These are phyloP conservation scores for Nanorana parkeri DNA, from an alignment of 2,113 vertebrate genomes.

Conservation along the genomic window DNA sequence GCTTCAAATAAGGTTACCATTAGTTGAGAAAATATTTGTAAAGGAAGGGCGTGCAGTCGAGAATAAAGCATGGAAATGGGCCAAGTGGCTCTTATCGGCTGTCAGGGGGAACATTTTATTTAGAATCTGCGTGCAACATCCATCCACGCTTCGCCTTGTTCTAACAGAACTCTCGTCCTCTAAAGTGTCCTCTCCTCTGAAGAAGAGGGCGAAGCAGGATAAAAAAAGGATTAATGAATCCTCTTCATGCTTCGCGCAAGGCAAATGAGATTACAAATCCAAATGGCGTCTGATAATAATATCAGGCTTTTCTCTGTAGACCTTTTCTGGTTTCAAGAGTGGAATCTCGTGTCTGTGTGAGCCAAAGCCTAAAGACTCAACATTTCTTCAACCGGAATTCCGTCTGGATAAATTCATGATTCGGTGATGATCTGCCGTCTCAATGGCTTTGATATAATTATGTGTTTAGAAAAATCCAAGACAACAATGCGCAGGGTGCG, in stretches of 20 bases:
- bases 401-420: no score
- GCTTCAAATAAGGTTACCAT: not conserved
- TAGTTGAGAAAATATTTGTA: not conserved
- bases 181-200: conserved; percentile 32
- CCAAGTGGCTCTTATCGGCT: not conserved
- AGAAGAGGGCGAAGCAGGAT: conserved; percentile 24
- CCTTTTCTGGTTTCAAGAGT: not conserved
- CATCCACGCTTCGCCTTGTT: not conserved
- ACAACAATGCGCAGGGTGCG: no score
- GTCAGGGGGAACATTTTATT: conserved; percentile 2
- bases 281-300: conserved; percentile 42
- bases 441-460: no score
- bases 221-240: conserved; percentile 44
- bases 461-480: no score
- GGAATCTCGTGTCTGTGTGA: not conserved
- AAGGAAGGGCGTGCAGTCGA: not conserved
- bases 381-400: no score
- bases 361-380: no score
- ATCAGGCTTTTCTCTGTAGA: not conserved
- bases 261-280: conserved; percentile 48
- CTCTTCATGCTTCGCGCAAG: conserved; percentile 46
- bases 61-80: not conserved
- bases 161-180: conserved; percentile 9
- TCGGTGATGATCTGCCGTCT: no score
- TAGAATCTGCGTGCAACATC: not conserved